Percentiles rank a stretch among this genome's conserved stretches.
Evolutionary conservation across 2,797 vertebrate species (phyloP).

Genomic region (Oophaga sylvatica): DNA sequence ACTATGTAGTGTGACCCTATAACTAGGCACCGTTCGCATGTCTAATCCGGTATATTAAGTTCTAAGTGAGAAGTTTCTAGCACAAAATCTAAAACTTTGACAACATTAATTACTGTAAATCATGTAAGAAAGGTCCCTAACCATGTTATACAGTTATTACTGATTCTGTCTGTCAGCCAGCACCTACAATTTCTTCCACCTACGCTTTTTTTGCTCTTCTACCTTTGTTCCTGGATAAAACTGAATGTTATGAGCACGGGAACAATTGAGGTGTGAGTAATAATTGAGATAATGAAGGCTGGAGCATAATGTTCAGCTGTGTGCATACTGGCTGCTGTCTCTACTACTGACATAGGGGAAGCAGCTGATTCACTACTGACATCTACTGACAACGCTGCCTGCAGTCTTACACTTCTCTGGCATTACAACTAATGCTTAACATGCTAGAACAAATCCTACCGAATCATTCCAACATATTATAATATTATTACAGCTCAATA

Average conservation of each 20-base stretch:
- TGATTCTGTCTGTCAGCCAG: background rate
- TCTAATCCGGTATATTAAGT: background rate
- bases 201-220: too few relatives aligned
- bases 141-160: background rate
- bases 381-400: constrained; percentile 31
- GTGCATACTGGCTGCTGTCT: background rate
- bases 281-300: background rate
- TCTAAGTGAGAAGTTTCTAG: background rate
- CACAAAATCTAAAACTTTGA: background rate
- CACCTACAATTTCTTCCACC: background rate
- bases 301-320: background rate
- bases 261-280: background rate
- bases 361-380: constrained; percentile 46
- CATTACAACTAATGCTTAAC: background rate
- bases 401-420: background rate
- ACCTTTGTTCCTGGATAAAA: background rate
- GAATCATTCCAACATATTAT: background rate
- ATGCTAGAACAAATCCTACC: background rate
- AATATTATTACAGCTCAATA: background rate
- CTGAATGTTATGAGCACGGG: background rate
- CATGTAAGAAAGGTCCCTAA: background rate
- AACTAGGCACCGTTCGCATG: background rate
- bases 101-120: background rate
- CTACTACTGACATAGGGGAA: background rate
- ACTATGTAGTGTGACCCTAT: background rate